phyloP scores from a whole-genome alignment of 2,113 vertebrate species.

The Myotis brandtii region DNA sequence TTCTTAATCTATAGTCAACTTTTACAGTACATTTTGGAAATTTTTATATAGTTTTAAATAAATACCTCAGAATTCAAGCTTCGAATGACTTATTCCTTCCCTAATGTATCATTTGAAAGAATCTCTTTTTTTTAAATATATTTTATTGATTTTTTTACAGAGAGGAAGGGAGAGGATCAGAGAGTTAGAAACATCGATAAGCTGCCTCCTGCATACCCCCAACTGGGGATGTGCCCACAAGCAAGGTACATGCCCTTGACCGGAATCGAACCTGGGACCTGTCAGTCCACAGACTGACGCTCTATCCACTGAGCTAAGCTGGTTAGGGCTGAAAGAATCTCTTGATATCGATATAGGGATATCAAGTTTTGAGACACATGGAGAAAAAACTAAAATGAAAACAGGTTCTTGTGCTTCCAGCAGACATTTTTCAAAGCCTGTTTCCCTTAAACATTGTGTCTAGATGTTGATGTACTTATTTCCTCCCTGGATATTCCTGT shows the following conservation, averaged over 20 bases:
- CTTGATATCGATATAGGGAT: conserved; percentile 66
- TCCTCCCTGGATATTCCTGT: conserved; percentile 63
- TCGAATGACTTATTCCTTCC: conserved; percentile 53
- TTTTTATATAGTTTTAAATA: conserved; percentile 14
- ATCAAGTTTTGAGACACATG: background rate
- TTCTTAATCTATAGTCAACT: background rate
- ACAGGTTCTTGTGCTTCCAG: conserved; percentile 64
- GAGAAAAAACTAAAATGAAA: conserved; percentile 53
- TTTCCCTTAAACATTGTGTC: conserved; percentile 72
- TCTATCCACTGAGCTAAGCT: no score
- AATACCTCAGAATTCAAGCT: conserved; percentile 38
- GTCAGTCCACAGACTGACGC: no score
- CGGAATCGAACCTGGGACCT: no score
- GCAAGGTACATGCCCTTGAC: no score
- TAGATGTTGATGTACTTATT: conserved; percentile 53
- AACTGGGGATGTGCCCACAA: no score
- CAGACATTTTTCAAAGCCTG: conserved; percentile 75
- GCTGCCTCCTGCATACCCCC: no score
- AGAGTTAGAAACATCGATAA: no score
- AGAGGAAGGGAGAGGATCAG: no score
- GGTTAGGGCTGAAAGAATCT: conserved; percentile 50
- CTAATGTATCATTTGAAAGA: conserved; percentile 66
- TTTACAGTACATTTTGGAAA: conserved; percentile 17
- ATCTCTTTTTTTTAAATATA: background rate
- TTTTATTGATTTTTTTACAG: no score